These are phyloP conservation scores for Pterocles burchelli DNA, from an alignment of 2,113 vertebrate genomes.

Conservation along the genomic window DNA sequence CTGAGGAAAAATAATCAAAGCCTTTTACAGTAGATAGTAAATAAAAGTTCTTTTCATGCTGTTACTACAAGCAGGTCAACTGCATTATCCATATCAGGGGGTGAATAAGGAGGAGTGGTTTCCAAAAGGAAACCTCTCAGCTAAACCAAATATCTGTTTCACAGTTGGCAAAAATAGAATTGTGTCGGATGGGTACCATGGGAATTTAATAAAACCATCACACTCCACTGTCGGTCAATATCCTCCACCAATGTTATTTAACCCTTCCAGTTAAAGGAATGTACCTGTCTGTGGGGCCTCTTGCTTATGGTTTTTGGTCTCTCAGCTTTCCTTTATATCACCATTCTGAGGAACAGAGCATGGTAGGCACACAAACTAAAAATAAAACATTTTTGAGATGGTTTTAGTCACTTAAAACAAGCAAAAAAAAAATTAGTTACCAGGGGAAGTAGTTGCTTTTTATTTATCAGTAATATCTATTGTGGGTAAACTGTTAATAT, in stretches of 20 bases:
- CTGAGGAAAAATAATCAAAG: constrained; percentile 32
- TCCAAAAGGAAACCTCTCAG: background rate
- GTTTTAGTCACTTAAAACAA: background rate
- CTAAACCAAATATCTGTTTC: background rate
- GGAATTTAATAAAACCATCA: background rate
- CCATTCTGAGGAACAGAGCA: background rate
- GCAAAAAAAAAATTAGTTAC: background rate
- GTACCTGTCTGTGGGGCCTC: background rate
- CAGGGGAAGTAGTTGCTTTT: background rate
- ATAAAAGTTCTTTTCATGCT: constrained; percentile 20
- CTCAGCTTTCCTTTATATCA: background rate
- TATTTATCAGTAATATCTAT: background rate
- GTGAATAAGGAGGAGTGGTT: background rate
- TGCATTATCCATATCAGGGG: background rate
- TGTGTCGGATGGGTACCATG: background rate
- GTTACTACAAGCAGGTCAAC: constrained; percentile 18
- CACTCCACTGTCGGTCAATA: background rate
- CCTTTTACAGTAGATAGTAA: constrained; percentile 7
- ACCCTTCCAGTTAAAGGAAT: background rate
- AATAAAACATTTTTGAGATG: background rate
- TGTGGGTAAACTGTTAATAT: constrained; percentile 4
- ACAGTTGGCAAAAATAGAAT: background rate
- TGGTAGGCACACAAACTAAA: background rate
- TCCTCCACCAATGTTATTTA: background rate
- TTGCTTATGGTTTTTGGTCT: background rate